Evolutionary conservation across 2,797 vertebrate species (phyloP).

Genomic region (Sarcoramphus papa): DNA sequence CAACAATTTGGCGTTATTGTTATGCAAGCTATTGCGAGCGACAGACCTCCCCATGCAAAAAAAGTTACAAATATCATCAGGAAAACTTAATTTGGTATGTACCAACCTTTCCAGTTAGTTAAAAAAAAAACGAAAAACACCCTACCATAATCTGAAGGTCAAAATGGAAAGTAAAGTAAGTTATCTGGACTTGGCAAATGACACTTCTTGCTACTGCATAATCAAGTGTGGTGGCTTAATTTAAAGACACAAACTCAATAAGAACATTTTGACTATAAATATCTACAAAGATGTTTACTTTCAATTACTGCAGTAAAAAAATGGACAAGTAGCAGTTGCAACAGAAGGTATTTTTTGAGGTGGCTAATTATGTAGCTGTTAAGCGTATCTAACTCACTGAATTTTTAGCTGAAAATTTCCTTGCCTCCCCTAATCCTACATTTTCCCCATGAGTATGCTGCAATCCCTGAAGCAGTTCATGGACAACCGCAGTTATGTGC

Average conservation of each 20-base stretch:
- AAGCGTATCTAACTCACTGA: background rate
- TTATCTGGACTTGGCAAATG: background rate
- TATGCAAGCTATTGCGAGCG: background rate
- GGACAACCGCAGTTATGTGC: background rate
- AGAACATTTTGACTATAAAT: background rate
- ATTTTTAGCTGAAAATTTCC: background rate
- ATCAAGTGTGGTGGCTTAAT: background rate
- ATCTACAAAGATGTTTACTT: background rate
- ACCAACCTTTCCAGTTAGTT: background rate
- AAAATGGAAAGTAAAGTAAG: background rate
- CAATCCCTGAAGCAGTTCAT: background rate
- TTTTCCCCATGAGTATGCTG: rapidly evolving
- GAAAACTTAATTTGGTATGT: background rate
- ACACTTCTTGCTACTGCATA: background rate
- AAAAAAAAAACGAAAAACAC: background rate
- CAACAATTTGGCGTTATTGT: background rate
- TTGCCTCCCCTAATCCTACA: background rate
- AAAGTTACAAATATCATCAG: background rate
- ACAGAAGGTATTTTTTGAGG: background rate
- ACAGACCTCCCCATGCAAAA: background rate
- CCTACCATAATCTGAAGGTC: background rate
- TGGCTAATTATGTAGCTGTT: background rate
- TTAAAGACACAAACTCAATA: background rate
- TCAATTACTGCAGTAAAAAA: background rate
- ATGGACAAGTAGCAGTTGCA: rapidly evolving